A percentile compares a stretch with the other conserved stretches of the same genome.
Conservation (phyloP, 2,797 vertebrate genomes). For the Sebastes wilsoni region DNA sequence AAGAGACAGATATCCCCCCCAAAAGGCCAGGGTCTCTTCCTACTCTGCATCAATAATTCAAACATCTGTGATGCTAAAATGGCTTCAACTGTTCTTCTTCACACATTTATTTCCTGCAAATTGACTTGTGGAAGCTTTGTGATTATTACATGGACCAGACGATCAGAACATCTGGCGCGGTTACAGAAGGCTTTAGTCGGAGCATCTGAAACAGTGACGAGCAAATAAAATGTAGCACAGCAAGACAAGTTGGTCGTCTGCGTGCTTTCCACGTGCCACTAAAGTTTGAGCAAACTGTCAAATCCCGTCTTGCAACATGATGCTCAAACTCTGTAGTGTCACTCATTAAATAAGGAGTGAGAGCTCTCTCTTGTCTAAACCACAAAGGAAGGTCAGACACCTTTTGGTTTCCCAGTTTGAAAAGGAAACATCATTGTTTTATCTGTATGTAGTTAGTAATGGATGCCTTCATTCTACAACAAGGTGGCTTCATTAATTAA, state of each 20-base stretch:
- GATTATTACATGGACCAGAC: slow-evolving; percentile 22
- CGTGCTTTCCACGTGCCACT: slow-evolving; percentile 32
- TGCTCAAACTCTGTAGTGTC: slow-evolving; percentile 37
- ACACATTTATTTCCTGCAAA: slow-evolving; percentile 48
- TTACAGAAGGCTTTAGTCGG: slow-evolving; percentile 25
- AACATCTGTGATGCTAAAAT: slow-evolving; percentile 33
- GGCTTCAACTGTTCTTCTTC: slow-evolving; percentile 50
- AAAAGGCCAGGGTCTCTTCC: slow-evolving; percentile 22
- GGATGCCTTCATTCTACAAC: slow-evolving; percentile 41
- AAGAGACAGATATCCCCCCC: background rate
- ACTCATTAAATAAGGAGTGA: slow-evolving; percentile 29
- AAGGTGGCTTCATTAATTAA: slow-evolving; percentile 68
- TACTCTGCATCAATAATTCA: slow-evolving; percentile 37
- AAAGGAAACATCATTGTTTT: slow-evolving; percentile 34
- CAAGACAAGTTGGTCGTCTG: slow-evolving; percentile 33
- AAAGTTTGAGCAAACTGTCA: slow-evolving; percentile 58
- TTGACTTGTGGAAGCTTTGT: slow-evolving; percentile 28
- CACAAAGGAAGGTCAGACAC: slow-evolving; percentile 51
- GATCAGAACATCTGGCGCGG: slow-evolving; percentile 59
- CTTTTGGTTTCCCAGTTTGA: slow-evolving; percentile 39
- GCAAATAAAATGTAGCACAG: slow-evolving; percentile 33
- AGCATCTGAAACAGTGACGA: slow-evolving; percentile 29
- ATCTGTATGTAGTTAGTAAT: slow-evolving; percentile 31
- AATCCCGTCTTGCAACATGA: slow-evolving; percentile 37
- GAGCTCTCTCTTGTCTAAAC: slow-evolving; percentile 22